Percentiles rank a stretch among this genome's conserved stretches.
Conservation (phyloP, 1,140 invertebrate genomes). For the Trichoplusia ni region DNA sequence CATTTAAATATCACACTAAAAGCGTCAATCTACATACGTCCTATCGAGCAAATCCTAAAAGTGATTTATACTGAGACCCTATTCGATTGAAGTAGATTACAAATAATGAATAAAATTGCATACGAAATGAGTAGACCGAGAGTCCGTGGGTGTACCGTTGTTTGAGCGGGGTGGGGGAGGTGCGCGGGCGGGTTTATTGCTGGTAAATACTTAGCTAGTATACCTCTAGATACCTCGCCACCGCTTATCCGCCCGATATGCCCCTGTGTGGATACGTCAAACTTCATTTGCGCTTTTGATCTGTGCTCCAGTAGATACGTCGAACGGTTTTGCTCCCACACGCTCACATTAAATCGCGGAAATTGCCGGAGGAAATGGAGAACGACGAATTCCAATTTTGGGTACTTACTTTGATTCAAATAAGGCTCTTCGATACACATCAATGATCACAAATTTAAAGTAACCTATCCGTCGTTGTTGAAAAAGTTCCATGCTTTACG, state of each 20-base stretch:
- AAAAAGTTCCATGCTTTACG: no score
- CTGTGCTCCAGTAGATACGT: conserved; percentile 26
- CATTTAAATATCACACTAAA: conserved; percentile 76
- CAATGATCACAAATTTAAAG: no score
- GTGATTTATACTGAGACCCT: conserved; percentile 76
- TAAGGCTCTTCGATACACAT: background rate
- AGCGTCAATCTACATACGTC: conserved; percentile 78
- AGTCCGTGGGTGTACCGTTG: conserved; percentile 65
- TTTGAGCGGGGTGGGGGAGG: conserved; percentile 57
- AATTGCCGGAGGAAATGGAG: conserved; percentile 10
- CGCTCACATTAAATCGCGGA: conserved; percentile 33
- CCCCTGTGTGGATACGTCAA: conserved; percentile 46
- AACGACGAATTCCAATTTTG: background rate
- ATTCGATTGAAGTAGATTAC: conserved; percentile 80
- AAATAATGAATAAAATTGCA: conserved; percentile 82
- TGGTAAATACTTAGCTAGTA: conserved; percentile 62
- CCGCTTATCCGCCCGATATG: conserved; percentile 36
- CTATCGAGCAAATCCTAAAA: conserved; percentile 71
- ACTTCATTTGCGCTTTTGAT: conserved; percentile 50
- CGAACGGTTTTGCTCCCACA: conserved; percentile 12
- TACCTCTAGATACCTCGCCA: conserved; percentile 34
- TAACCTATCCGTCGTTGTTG: no score
- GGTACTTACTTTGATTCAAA: background rate
- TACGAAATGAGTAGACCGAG: conserved; percentile 75
- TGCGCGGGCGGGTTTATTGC: conserved; percentile 56